Evolutionary conservation across 2,888 invertebrate genomes (phyloP).

Genomic region (Sesia apiformis): DNA sequence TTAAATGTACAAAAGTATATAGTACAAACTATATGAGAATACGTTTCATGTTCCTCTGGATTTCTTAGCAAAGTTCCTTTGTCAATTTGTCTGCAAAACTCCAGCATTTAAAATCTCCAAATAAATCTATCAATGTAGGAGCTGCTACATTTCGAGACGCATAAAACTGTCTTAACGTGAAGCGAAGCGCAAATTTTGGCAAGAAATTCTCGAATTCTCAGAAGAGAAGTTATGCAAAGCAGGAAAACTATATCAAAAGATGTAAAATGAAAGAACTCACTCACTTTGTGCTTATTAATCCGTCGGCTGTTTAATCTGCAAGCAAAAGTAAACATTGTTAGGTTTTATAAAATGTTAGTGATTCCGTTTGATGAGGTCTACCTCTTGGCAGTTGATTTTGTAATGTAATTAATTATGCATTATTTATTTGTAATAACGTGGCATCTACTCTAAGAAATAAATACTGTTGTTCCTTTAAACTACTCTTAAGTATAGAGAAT

Average conservation of each 20-base stretch:
- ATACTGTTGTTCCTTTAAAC: too few relatives aligned
- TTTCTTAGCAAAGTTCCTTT: too few relatives aligned
- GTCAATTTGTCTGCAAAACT: too few relatives aligned
- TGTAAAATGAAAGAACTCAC: slow-evolving; percentile 1
- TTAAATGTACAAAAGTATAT: too few relatives aligned
- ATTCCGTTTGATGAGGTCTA: background rate
- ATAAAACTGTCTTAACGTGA: slow-evolving; percentile 13
- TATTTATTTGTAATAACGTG: background rate
- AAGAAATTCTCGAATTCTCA: slow-evolving; percentile 10
- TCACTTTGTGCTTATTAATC: slow-evolving; percentile 4
- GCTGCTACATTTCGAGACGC: slow-evolving; percentile 3
- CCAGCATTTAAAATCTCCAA: too few relatives aligned
- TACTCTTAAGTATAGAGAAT: too few relatives aligned
- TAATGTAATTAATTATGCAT: background rate
- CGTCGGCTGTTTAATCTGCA: slow-evolving; percentile 14
- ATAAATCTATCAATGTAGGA: background rate
- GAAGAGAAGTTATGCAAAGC: slow-evolving; percentile 13
- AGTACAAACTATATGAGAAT: too few relatives aligned
- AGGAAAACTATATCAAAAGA: slow-evolving; percentile 14
- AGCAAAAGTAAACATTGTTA: slow-evolving; percentile 18
- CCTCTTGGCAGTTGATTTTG: background rate
- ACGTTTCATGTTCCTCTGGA: too few relatives aligned
- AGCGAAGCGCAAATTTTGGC: slow-evolving; percentile 12
- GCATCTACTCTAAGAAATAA: too few relatives aligned
- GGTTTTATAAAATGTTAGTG: slow-evolving; percentile 4